A percentile compares a stretch with the other conserved stretches of the same genome.
Conservation (phyloP, 2,888 invertebrate genomes). For the Muschampia staudingeri region DNA sequence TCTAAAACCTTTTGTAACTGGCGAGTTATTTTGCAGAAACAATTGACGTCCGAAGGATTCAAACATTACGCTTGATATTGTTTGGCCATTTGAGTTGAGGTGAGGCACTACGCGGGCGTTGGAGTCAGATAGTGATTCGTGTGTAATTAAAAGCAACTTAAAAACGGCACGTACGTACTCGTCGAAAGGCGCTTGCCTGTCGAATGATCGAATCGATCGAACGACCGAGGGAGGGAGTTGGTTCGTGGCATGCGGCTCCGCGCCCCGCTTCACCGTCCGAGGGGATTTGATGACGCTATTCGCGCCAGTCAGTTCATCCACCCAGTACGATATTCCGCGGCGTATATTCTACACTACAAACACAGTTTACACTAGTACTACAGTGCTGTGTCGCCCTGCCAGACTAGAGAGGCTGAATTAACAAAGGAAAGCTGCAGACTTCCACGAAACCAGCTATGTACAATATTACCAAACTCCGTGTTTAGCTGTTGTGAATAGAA, state of each 20-base stretch:
- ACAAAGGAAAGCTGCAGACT: conserved; percentile 32
- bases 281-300: conserved; percentile 39
- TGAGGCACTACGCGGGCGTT: conserved; percentile 10
- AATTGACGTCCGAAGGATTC: conserved; percentile 24
- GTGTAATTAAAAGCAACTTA: background rate
- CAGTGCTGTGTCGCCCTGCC: conserved; percentile 39
- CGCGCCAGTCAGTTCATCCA: background rate
- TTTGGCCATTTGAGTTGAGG: conserved; percentile 16
- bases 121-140: background rate
- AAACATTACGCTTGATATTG: conserved; percentile 36
- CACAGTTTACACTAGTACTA: conserved; percentile 1
- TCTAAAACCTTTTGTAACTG: conserved; percentile 26
- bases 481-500: conserved; percentile 31
- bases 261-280: background rate
- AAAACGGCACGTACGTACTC: background rate
- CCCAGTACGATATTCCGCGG: conserved; percentile 27
- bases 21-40: conserved; percentile 27
- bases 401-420: conserved; percentile 25
- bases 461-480: conserved; percentile 28
- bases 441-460: conserved; percentile 23
- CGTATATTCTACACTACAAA: conserved; percentile 9
- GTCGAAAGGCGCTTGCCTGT: conserved; percentile 24
- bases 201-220: conserved; percentile 31
- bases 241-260: background rate
- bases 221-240: background rate